Evolutionary conservation across 2,797 vertebrate genomes (phyloP), one percentile per base, ranked within the genome.

Genomic region (Lithobates pipiens): DNA sequence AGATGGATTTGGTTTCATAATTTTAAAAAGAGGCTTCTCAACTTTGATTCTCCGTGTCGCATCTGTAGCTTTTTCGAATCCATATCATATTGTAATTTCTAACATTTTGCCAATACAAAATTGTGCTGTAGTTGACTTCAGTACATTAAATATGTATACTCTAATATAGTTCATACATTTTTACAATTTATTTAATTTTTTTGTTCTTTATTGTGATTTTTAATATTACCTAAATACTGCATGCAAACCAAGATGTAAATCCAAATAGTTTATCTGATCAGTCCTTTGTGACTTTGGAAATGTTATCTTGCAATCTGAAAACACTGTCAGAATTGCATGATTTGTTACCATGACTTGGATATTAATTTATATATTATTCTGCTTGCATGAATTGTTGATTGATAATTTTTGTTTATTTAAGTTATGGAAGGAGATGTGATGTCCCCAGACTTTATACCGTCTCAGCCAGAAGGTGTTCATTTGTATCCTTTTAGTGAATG

Each of bases 351-450:
- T 46, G 44, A 13, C 13, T 1, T 46, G 10, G 10, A 13, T 46
- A 46, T 46, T 46, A 2, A 46, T 13, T 32, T 44, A 46, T 13
- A 46, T 3, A 46, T 4, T 3, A 2, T 46, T 13, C 2, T 15
- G 44, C 16, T 54, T 54, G 50, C 50, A 54, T 16, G 6, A 61
- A 61, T 61, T 61, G 21, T 9, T 61, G 21, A 54, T 16, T 54
- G 50, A 18, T 18, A 4, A 54, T n/a, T 78, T 34, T 54, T 32
- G 3, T 88, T 85, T 89, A 85, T 36, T 21, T 32, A 92, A 99
- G 98, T 97, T 54, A 96, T 99, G 86, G 96, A 97, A 92, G 98
- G 97, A 27, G 98, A 99, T 90, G 94, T 95, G 74, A 97, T 97
- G 97, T 98, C 96, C 88, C 94, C 97, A 0, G 96, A 99, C 89